Conservation (phyloP, 2,113 vertebrate species). For the Aleadryas rufinucha region DNA sequence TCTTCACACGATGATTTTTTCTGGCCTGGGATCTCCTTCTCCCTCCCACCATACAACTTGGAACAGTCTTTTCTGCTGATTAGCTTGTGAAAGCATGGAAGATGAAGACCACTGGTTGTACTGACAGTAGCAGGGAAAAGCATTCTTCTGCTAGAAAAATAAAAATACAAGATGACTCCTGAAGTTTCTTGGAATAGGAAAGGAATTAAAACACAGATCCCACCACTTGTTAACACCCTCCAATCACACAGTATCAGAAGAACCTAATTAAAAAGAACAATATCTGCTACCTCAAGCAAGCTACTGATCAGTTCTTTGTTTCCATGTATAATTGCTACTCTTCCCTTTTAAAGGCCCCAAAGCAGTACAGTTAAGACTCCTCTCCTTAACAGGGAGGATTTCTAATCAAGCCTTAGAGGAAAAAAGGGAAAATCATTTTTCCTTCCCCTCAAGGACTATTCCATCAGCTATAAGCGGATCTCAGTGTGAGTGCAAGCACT, state of each 20-base stretch:
- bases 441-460: not conserved
- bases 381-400: not conserved
- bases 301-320: not conserved
- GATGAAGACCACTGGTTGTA: not conserved
- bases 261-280: not conserved
- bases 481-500: not conserved
- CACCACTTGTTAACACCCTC: not conserved
- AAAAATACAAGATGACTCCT: not conserved
- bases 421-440: not conserved
- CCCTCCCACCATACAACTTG: not conserved
- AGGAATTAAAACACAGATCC: not conserved
- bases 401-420: not conserved
- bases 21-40: not conserved
- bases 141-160: not conserved
- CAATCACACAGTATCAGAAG: not conserved
- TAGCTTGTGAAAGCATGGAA: not conserved
- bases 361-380: not conserved
- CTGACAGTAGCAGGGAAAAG: not conserved
- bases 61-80: not conserved
- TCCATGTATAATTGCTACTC: not conserved
- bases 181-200: not conserved
- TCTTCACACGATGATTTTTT: not conserved
- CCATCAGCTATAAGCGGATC: not conserved
- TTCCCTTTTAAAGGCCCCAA: not conserved
- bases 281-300: not conserved